Conservation (phyloP, 2,113 vertebrate species). For the Daphoenositta chrysoptera region DNA sequence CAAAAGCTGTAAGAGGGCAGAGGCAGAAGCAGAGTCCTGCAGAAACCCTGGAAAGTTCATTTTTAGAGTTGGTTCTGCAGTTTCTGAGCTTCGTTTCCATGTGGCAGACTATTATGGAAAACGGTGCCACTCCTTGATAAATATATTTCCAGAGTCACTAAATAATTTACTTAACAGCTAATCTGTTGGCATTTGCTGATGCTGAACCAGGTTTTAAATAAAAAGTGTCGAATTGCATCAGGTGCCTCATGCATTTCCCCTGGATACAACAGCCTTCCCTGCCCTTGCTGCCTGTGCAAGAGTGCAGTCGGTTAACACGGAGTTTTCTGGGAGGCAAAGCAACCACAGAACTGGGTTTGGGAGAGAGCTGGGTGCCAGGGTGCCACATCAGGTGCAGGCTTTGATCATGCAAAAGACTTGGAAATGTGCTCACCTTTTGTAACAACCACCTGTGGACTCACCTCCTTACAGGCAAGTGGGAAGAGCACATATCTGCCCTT, state of each 20-base stretch:
- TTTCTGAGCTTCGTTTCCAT: background rate
- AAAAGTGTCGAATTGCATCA: background rate
- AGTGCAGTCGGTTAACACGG: rapidly evolving
- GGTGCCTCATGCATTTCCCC: background rate
- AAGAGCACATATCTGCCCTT: background rate
- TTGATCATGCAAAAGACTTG: background rate
- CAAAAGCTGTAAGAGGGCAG: background rate
- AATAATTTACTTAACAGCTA: background rate
- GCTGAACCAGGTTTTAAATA: background rate
- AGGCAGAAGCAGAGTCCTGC: background rate
- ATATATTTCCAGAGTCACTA: background rate
- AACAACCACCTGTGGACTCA: rapidly evolving
- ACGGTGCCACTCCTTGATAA: rapidly evolving
- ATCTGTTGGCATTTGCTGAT: background rate
- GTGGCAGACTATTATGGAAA: background rate
- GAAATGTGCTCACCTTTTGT: background rate
- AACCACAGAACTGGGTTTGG: background rate
- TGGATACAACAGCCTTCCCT: background rate
- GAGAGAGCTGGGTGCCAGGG: background rate
- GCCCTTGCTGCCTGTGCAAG: background rate
- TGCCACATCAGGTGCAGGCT: background rate
- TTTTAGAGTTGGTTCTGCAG: background rate
- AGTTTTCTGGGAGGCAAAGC: background rate
- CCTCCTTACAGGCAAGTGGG: background rate
- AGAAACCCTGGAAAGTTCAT: background rate